Conservation (phyloP, 1,140 invertebrate species). For the Paracyclopina nana region DNA sequence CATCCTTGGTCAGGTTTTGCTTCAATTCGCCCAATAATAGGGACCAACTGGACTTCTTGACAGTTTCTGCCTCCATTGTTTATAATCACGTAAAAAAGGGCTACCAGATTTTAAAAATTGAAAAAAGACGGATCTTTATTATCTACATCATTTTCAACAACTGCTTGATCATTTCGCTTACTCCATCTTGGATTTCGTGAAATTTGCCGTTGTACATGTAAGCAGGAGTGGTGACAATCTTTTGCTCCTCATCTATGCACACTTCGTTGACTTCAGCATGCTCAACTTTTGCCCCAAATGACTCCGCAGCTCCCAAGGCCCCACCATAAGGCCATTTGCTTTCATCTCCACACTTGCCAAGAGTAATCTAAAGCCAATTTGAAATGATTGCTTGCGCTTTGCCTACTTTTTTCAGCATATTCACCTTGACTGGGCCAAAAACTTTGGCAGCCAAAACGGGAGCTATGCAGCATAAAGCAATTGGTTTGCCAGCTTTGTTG, state of each 20-base stretch:
- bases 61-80: too few species aligned
- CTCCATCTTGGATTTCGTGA: constrained; percentile 30
- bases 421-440: too few species aligned
- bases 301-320: constrained; percentile 30
- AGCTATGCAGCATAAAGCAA: constrained; percentile 39
- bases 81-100: too few species aligned
- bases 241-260: constrained; percentile 31
- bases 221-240: constrained; percentile 37
- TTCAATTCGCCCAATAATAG: too few species aligned
- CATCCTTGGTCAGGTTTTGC: too few species aligned
- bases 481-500: constrained; percentile 33
- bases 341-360: constrained; percentile 29
- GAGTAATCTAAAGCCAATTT: constrained; percentile 34
- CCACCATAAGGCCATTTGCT: constrained; percentile 35
- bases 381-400: too few species aligned
- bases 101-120: too few species aligned
- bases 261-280: constrained; percentile 29
- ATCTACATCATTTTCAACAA: constrained; percentile 24
- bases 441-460: constrained; percentile 35
- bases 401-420: too few species aligned
- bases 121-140: too few species aligned
- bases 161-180: constrained; percentile 33
- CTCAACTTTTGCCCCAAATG: constrained; percentile 31
- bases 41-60: too few species aligned
- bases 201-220: constrained; percentile 34